Conservation (phyloP, 2,113 vertebrate species). For the Tragulus kanchil region DNA sequence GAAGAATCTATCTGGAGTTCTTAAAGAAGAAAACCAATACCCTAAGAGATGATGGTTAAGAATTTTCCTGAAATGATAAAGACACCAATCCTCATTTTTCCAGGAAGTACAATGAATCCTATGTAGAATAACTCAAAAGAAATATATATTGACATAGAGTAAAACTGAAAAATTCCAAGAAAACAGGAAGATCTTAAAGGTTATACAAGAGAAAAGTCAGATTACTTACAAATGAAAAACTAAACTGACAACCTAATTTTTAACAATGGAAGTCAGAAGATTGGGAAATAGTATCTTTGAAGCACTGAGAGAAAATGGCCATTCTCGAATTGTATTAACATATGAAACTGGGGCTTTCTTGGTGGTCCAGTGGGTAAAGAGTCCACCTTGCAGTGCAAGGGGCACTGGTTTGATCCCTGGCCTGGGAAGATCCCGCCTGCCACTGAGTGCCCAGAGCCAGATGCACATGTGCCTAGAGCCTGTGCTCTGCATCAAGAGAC, state of each 20-base stretch:
- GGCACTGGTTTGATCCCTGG: too few relatives aligned
- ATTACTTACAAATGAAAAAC: background rate
- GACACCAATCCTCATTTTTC: background rate
- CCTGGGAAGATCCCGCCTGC: too few relatives aligned
- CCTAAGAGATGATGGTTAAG: background rate
- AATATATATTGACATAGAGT: background rate
- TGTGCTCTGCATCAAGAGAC: too few relatives aligned
- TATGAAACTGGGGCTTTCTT: background rate
- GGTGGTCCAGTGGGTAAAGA: too few relatives aligned
- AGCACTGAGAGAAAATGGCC: background rate
- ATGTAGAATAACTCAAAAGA: slow-evolving; percentile 8
- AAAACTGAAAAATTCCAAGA: slow-evolving; percentile 24
- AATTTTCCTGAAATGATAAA: slow-evolving; percentile 11
- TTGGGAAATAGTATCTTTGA: background rate
- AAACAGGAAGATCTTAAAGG: slow-evolving; percentile 19
- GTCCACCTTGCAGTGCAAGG: too few relatives aligned
- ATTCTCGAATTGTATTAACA: slow-evolving; percentile 6
- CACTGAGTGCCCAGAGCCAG: too few relatives aligned
- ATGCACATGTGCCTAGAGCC: too few relatives aligned
- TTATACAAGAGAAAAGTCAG: background rate
- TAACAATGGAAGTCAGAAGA: slow-evolving; percentile 10
- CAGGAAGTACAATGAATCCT: slow-evolving; percentile 15
- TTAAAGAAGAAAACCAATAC: slow-evolving; percentile 19
- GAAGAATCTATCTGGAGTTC: background rate
- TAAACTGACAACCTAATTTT: slow-evolving; percentile 24